Percentiles rank a stretch among this genome's conserved stretches.
phyloP scores from a whole-genome alignment of 1,140 invertebrate genomes.

The Drosophila biarmipes region DNA sequence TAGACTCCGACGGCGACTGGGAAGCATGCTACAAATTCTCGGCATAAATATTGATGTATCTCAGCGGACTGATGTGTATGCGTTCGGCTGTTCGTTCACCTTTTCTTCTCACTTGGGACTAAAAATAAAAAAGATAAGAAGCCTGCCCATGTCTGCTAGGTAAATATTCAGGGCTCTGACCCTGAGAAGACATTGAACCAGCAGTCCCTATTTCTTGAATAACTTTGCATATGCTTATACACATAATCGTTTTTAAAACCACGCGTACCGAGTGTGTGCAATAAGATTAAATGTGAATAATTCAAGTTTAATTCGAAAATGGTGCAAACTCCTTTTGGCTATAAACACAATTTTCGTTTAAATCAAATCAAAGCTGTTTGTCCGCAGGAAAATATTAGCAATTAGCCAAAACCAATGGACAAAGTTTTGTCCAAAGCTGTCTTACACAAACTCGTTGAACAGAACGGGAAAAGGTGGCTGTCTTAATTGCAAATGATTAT shows the following conservation, averaged over 20 bases:
- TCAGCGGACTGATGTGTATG: background rate
- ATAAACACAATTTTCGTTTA: conserved; percentile 34
- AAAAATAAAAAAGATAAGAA: conserved; percentile 4
- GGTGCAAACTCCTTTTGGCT: conserved; percentile 3
- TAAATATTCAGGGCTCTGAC: conserved; percentile 36
- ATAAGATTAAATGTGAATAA: background rate
- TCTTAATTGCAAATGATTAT: conserved; percentile 1
- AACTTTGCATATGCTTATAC: background rate
- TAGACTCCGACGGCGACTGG: conserved; percentile 10
- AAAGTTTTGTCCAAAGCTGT: background rate
- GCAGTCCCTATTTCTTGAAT: background rate
- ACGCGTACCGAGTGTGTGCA: background rate
- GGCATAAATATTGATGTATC: conserved; percentile 35
- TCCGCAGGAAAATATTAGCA: conserved; percentile 3
- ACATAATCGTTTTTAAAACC: conserved; percentile 4
- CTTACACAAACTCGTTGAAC: no score
- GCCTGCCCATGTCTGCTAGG: background rate
- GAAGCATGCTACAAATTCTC: conserved; percentile 43
- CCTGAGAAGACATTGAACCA: conserved; percentile 36
- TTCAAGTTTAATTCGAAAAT: conserved; percentile 22
- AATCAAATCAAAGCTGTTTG: conserved; percentile 36
- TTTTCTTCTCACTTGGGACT: conserved; percentile 22
- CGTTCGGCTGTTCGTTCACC: conserved; percentile 34
- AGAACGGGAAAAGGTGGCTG: background rate
- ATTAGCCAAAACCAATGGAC: background rate